A percentile compares a stretch with the other conserved stretches of the same genome.
Conservation (phyloP, 2,113 vertebrate genomes). For the Pedionomus torquatus region DNA sequence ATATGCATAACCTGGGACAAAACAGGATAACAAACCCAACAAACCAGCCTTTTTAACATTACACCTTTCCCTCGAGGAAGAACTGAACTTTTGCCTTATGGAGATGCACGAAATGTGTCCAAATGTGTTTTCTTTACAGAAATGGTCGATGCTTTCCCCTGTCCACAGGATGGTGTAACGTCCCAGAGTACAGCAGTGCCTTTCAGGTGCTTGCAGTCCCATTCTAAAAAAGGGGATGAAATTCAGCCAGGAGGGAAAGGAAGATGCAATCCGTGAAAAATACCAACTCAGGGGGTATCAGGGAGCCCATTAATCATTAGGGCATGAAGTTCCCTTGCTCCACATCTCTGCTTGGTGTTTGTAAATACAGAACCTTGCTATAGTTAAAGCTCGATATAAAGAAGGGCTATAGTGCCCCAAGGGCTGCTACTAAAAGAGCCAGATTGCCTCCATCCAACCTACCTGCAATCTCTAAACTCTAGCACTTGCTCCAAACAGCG, state of each 20-base stretch:
- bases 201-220: not conserved
- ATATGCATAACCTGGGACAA: not conserved
- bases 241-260: conserved; percentile 49
- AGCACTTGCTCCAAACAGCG: not conserved
- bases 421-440: not conserved
- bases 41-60: not conserved
- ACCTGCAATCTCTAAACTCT: not conserved
- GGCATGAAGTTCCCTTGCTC: not conserved
- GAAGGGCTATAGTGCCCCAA: not conserved
- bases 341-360: not conserved
- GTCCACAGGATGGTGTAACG: not conserved
- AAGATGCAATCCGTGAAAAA: conserved; percentile 21
- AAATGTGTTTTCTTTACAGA: not conserved
- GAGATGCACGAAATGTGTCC: not conserved
- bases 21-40: not conserved
- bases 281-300: not conserved
- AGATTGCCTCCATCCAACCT: not conserved
- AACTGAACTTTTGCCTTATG: not conserved
- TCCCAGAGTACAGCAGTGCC: not conserved
- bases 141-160: not conserved
- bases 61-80: not conserved
- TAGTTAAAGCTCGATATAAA: not conserved
- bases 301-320: conserved; percentile 36
- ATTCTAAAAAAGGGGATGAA: conserved; percentile 38
- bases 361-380: not conserved